Base-by-base conservation (phyloP, 2,113 vertebrate species). In the Calypte anna region DNA sequence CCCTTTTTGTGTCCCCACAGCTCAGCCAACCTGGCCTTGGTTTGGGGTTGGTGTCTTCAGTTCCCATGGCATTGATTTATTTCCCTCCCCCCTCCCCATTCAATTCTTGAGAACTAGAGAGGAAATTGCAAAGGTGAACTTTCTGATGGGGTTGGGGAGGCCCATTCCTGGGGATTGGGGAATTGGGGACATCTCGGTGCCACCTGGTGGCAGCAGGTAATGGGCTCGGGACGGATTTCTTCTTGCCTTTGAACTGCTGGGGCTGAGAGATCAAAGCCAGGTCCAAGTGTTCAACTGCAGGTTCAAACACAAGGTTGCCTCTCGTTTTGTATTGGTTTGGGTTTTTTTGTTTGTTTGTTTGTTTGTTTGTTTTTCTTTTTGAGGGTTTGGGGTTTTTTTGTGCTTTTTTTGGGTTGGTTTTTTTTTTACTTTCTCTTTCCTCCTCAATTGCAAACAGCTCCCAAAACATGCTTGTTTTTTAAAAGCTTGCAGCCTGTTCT, bases 141-240 rank as follows among this genome's bases (percentile, higher is more conserved):
- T 33, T 46, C 6, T 7, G 63, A 3, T 10, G 7, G 23, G 8
- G 31, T 10, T 4, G 6, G 25, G 3, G 21, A n/a, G 36, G 18
- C 11, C 68, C 21, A 1, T 51, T 55, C 58, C 55, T 50, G 76
- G 68, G 13, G 72, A 20, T 50, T 50, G 87, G 30, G 48, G 59
- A 72, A 9, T 4, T 4, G 36, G 64, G 92, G 88, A 61, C 87
- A 88, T 68, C 96, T 28, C 94, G 82, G 28, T 93, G 97, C 98
- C 98, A 93, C 94, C 97, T 97, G 95, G 96, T 92, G 97, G 98
- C 88, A 69, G 94, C 94, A 80, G 53, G 72, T 55, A 69, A 83
- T 9, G 55, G 67, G 70, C 51, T 89, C 94, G 73, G 6, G 4
- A 58, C 78, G 76, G 64, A 33, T 63, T 67, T 51, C 44, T 85